Evolutionary conservation across 2,888 invertebrate species (phyloP), one percentile per base, ranked within the genome.

Genomic region (Erannis defoliaria): DNA sequence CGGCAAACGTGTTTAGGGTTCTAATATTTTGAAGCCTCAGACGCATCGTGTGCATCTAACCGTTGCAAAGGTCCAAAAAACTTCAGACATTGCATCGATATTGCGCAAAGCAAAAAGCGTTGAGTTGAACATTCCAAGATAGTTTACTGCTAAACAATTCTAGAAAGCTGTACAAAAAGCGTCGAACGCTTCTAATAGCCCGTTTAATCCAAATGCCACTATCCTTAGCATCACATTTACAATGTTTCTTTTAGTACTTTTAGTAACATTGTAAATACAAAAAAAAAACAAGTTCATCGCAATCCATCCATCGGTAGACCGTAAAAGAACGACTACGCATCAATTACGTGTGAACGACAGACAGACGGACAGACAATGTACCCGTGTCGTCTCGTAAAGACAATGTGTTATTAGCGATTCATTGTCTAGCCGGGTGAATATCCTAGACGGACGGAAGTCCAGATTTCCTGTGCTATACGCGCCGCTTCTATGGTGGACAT

Each of bases 371-470:
- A 51, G 51, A 51, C 51, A 51, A 31, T 51, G 51, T 51, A 40
- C n/a, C 29, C 51, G 51, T 40, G 37, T 50, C 37, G 50, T 50
- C 51, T 51, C 51, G 51, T 51, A 51, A 40, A 79, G 70, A 85
- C 85, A 84, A 82, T 84, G 80, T 79, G 78, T 82, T 84, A 84
- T 85, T 86, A 85, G 79, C 78, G 75, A 82, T 79, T 84, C 84
- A 89, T 86, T 81, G 88, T 89, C 84, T 87, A 85, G 87, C 79
- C 85, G 78, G 86, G 85, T 87, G 83, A 89, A 90, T 82, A 89
- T 89, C 86, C 89, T 90, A 91, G 88, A 85, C 87, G 83, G 78
- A 62, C 90, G 92, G 92, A 91, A 88, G 91, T 86, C 74, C 74
- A 88, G 90, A 88, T 90, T 87, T 92, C 92, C 92, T 88, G 91